phyloP scores from a whole-genome alignment of 1,140 invertebrate species.

The Drosophila arawakana region DNA sequence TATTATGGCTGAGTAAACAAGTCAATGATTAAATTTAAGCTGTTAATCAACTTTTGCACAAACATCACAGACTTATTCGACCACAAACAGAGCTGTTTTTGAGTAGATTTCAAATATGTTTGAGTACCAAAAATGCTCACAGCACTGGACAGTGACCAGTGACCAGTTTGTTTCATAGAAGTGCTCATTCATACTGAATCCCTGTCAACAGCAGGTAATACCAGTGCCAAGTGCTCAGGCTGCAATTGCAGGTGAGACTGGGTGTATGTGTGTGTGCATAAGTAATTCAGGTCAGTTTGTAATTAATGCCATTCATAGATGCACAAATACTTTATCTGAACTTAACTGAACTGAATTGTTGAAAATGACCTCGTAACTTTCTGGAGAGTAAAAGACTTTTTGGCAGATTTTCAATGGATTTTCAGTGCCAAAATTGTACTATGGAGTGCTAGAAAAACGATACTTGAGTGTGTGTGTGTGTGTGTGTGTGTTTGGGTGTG shows the following conservation, averaged over 20 bases:
- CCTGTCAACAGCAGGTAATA: slow-evolving; percentile 51
- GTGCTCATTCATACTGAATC: slow-evolving; percentile 53
- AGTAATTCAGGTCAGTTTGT: slow-evolving; percentile 39
- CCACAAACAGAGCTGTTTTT: slow-evolving; percentile 9
- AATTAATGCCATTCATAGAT: slow-evolving; percentile 64
- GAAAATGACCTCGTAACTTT: slow-evolving; percentile 49
- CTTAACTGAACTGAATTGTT: slow-evolving; percentile 35
- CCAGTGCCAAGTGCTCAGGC: slow-evolving; percentile 2
- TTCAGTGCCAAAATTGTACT: slow-evolving; percentile 9
- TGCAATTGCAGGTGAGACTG: slow-evolving; percentile 4
- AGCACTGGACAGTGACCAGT: background rate
- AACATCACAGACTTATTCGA: slow-evolving; percentile 34
- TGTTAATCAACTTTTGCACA: slow-evolving; percentile 23
- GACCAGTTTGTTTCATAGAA: background rate
- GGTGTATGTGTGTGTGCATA: background rate
- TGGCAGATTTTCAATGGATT: slow-evolving; percentile 21
- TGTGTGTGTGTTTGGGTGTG: background rate
- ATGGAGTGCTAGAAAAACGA: background rate
- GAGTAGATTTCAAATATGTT: slow-evolving; percentile 19
- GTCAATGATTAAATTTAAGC: background rate
- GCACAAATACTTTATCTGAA: slow-evolving; percentile 40
- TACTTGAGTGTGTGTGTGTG: background rate
- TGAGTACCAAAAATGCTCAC: background rate
- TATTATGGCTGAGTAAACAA: too few species aligned
- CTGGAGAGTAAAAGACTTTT: background rate